Evolutionary conservation across 2,113 vertebrate species (phyloP).

Genomic region (Ranitomeya imitator): DNA sequence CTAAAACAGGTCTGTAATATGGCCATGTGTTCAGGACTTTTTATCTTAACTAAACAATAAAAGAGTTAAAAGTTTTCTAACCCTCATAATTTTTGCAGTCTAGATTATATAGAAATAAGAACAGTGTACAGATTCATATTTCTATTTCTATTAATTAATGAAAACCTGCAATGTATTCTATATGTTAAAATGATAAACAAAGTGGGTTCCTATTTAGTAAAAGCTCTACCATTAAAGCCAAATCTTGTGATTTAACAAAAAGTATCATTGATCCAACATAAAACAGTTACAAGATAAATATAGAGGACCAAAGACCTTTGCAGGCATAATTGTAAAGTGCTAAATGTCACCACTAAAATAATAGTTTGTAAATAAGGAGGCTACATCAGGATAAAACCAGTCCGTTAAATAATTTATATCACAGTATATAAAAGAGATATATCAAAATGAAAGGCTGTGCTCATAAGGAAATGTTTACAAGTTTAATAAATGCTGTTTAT

Average conservation of each 20-base stretch:
- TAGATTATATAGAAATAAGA: no score
- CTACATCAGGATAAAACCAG: constrained; percentile 47
- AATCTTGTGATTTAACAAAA: constrained; percentile 1
- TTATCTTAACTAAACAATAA: no score
- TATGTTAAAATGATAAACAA: background rate
- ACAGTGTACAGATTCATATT: no score
- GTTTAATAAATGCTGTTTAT: constrained; percentile 59
- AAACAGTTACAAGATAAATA: constrained; percentile 27
- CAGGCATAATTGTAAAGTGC: constrained; percentile 45
- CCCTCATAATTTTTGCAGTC: no score
- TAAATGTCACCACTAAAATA: constrained; percentile 39
- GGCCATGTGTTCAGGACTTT: no score
- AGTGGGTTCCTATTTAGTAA: background rate
- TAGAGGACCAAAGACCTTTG: constrained; percentile 40
- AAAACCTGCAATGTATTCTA: no score
- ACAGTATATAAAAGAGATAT: constrained; percentile 59
- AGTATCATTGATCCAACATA: background rate
- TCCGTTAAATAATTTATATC: constrained; percentile 57
- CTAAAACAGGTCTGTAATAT: no score
- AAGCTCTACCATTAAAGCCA: background rate
- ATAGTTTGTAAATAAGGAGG: constrained; percentile 51
- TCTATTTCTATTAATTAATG: no score
- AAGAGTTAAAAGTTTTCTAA: no score
- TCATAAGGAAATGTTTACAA: constrained; percentile 58
- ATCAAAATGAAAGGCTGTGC: constrained; percentile 57